Conservation (phyloP, 2,797 vertebrate genomes). For the Pogoniulus pusillus region DNA sequence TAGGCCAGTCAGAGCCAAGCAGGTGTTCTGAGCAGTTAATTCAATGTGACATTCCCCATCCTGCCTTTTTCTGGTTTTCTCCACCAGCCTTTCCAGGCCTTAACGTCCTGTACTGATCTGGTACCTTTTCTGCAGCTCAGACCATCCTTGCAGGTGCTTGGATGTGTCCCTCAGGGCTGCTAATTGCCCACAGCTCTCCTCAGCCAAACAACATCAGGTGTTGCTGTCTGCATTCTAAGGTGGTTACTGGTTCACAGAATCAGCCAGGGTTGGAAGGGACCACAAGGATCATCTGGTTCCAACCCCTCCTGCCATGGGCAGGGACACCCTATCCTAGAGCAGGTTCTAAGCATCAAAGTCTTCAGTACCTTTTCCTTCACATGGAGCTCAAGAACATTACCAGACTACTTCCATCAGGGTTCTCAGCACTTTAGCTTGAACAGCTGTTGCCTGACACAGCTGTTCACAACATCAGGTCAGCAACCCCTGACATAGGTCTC, state of each 20-base stretch:
- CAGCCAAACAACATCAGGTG: not conserved
- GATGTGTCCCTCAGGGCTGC: not conserved
- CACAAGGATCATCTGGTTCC: too few relatives aligned
- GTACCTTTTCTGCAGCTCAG: not conserved
- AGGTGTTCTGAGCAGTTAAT: not conserved
- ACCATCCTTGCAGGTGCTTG: not conserved
- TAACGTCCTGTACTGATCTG: not conserved
- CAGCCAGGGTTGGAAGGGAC: too few relatives aligned
- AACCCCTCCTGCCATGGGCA: too few relatives aligned
- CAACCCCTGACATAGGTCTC: not conserved
- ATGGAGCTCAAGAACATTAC: not conserved
- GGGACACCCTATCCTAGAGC: too few relatives aligned
- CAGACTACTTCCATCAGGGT: not conserved
- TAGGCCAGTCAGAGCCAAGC: not conserved
- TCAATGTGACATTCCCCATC: not conserved
- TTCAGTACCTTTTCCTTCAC: not conserved
- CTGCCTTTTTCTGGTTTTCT: not conserved
- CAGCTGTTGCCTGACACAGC: not conserved
- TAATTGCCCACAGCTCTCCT: not conserved
- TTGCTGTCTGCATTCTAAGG: not conserved
- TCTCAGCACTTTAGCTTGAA: not conserved
- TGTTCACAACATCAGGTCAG: not conserved
- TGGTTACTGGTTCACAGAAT: not conserved
- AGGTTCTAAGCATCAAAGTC: not conserved
- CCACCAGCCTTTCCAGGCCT: not conserved